Evolutionary conservation across 92 coral and sea anemone genomes (phyloP).

Genomic region (Epizoanthus fatuus): DNA sequence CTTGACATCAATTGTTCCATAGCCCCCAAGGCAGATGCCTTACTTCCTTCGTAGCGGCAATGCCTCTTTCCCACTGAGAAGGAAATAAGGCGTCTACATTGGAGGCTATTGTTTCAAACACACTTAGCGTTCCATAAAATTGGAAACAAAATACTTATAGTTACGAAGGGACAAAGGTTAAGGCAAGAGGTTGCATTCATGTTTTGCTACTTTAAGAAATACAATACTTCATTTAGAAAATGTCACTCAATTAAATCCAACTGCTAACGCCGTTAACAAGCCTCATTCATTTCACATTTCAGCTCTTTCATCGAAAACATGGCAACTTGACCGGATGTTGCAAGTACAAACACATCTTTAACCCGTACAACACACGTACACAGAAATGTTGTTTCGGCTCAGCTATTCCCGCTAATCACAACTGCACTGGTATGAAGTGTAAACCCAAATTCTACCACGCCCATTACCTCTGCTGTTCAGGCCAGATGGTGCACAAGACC

Average conservation of each 20-base stretch:
- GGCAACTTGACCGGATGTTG: slow-evolving; percentile 35
- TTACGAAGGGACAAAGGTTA: no score
- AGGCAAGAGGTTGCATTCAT: no score
- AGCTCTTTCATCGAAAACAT: background rate
- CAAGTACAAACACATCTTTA: background rate
- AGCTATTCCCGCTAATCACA: background rate
- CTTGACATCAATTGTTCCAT: no score
- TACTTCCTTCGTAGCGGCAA: no score
- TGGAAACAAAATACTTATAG: no score
- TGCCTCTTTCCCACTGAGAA: no score
- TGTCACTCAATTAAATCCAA: background rate
- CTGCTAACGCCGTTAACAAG: background rate
- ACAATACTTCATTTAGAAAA: no score
- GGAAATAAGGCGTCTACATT: no score
- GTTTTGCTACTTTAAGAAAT: no score
- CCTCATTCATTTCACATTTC: background rate
- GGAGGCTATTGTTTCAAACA: no score
- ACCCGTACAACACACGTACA: slow-evolving; percentile 21
- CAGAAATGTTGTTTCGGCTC: slow-evolving; percentile 27
- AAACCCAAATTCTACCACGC: background rate
- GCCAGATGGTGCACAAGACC: background rate
- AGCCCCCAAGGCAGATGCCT: no score
- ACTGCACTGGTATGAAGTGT: slow-evolving; percentile 8
- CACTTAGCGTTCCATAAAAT: no score
- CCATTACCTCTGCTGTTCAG: slow-evolving; percentile 29